Percentiles rank a stretch among this genome's conserved stretches.
Conservation (phyloP, 2,888 invertebrate genomes). For the Drosophila vallismaia region DNA sequence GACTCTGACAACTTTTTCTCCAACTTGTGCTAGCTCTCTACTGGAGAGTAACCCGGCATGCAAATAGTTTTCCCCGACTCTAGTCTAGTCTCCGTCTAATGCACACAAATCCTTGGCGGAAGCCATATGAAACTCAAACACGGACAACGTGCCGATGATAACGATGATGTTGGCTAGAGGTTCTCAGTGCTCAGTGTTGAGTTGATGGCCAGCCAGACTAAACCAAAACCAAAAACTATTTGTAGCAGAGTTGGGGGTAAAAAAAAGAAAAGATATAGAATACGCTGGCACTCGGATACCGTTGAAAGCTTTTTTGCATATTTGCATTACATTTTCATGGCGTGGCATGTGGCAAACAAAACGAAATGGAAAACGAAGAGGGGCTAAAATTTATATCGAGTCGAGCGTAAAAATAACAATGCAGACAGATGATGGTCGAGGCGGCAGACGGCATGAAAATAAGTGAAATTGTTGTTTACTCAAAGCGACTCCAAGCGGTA, state of each 20-base stretch:
- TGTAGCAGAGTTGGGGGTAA: conserved; percentile 23
- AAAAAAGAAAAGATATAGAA: not conserved
- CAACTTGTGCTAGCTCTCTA: conserved; percentile 13
- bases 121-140: conserved; percentile 71
- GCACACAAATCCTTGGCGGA: conserved; percentile 68
- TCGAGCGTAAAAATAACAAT: conserved; percentile 80
- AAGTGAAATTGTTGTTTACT: conserved; percentile 78
- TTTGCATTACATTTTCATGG: conserved; percentile 74
- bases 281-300: conserved; percentile 21
- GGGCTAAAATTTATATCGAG: conserved; percentile 73
- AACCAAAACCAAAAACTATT: conserved; percentile 61
- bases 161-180: conserved; percentile 65
- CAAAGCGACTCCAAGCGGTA: conserved; percentile 50
- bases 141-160: conserved; percentile 66
- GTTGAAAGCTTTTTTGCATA: conserved; percentile 65
- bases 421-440: conserved; percentile 50
- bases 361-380: conserved; percentile 5
- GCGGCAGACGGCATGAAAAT: conserved; percentile 74
- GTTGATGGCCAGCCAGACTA: conserved; percentile 18
- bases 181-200: conserved; percentile 17
- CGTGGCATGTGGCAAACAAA: conserved; percentile 67
- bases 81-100: conserved; percentile 37
- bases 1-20: conserved; percentile 38
- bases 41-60: conserved; percentile 12
- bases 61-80: conserved; percentile 35